Base-by-base conservation (phyloP, 53 echinoderm and acorn worm species). In the Holothuria leucospilota region DNA sequence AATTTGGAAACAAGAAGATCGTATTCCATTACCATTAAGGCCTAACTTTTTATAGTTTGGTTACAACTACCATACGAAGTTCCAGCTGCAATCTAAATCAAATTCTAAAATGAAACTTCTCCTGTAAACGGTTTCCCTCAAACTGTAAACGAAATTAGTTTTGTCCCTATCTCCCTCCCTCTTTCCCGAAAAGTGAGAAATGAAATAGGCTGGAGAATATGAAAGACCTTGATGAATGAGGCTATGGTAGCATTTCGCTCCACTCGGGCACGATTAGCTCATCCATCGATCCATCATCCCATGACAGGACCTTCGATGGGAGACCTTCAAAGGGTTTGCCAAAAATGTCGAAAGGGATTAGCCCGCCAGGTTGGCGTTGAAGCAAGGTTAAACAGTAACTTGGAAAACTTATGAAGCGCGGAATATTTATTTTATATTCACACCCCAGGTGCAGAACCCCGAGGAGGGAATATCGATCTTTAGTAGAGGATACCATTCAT, bases 271-370 rank as follows among this genome's bases (percentile, higher is more conserved):
- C 59, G 81, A 60, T 62, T 60, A 60, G 78, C 26, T 23, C 60
- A 78, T 58, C 81, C 62, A 61, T 62, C 81, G 81, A 81, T 81
- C 81, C 81, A 81, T 81, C 81, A 81, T 81, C 61, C 30, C 81
- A 27, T 81, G 81, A 81, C 81, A 81, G 81, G 53, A 52, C 52
- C 52, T 39, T 52, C 15, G 18, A 56, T 56, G 24, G 13, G 75
- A 75, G 75, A 75, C 75, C 75, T 75, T 75, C 75, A 75, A 53
- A 75, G 75, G 75, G 75, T 29, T 25, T 56, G 68, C 29, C 23
- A 75, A 46, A 75, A 75, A 75, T 51, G 34, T 75, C 75, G 75
- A 21, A 75, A 75, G 75, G 75, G 75, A 75, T 75, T 49, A 51
- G 75, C 75, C 75, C 46, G 75, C 75, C 75, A 75, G 75, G 52